Percentiles rank a stretch among this genome's conserved stretches.
phyloP scores from a whole-genome alignment of 1,140 invertebrate species.

The Musca domestica region DNA sequence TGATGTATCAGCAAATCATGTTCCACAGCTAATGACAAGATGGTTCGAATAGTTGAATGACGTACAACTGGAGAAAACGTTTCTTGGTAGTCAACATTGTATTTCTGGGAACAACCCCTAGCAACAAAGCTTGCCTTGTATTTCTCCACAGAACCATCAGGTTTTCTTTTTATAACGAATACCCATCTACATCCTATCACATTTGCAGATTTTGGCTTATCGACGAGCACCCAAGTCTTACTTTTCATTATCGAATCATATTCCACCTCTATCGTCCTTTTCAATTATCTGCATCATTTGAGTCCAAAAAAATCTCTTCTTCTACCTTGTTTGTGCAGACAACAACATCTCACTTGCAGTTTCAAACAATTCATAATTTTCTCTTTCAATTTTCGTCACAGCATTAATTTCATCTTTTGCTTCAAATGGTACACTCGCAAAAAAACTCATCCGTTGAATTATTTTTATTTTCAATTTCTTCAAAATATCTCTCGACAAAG shows the following conservation, averaged over 20 bases:
- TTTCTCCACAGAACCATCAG: conserved; percentile 4
- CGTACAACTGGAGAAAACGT: conserved; percentile 28
- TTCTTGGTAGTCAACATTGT: conserved; percentile 13
- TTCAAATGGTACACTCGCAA: not conserved
- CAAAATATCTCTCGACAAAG: conserved; percentile 9
- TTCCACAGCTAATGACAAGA: conserved; percentile 39
- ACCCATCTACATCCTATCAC: conserved; percentile 20
- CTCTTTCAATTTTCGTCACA: not conserved
- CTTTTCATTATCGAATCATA: conserved; percentile 36
- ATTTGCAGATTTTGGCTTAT: conserved; percentile 23
- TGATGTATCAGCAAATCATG: conserved; percentile 42
- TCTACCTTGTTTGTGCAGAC: not conserved
- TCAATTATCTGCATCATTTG: conserved; percentile 39
- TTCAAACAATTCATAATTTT: not conserved
- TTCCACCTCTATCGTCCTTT: conserved; percentile 20
- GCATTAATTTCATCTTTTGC: not conserved
- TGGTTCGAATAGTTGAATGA: conserved; percentile 29
- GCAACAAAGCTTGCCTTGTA: conserved; percentile 15
- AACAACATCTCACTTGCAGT: not conserved
- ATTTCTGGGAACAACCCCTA: conserved; percentile 1
- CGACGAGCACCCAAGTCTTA: conserved; percentile 35
- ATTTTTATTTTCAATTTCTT: not conserved
- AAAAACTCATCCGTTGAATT: not conserved
- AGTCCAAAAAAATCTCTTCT: conserved; percentile 10
- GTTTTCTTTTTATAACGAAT: not conserved